Evolutionary conservation across 2,797 vertebrate genomes (phyloP).

Genomic region (Pipistrellus pipistrellus): DNA sequence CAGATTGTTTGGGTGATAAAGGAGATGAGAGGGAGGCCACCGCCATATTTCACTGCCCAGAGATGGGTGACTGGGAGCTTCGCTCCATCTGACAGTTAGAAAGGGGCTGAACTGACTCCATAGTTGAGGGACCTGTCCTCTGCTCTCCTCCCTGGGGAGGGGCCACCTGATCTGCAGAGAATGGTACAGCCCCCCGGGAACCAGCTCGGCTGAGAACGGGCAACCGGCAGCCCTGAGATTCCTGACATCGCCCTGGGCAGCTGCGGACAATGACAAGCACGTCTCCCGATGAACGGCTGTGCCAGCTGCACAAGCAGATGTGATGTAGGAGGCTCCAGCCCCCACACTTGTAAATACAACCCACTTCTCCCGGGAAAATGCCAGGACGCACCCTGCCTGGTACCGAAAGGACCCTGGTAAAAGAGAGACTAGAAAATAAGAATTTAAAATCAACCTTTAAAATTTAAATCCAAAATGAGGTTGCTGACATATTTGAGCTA

Average conservation of each 20-base stretch:
- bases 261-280: neutral
- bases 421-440: constrained; percentile 47
- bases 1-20: neutral
- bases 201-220: accelerated
- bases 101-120: neutral
- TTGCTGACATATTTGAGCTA: constrained; percentile 50
- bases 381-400: neutral
- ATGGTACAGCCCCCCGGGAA: neutral
- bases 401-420: constrained; percentile 46
- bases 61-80: neutral
- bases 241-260: neutral
- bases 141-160: neutral
- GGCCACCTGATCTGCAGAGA: neutral
- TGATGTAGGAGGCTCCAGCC: neutral
- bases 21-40: neutral
- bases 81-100: neutral
- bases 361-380: neutral
- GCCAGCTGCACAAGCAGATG: neutral
- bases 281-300: no score
- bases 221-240: accelerated
- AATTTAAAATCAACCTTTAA: neutral
- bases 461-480: constrained; percentile 56
- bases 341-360: neutral
- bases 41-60: neutral
- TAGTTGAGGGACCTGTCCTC: neutral